phyloP scores from a whole-genome alignment of 2,113 vertebrate species.

The Heteronetta atricapilla region DNA sequence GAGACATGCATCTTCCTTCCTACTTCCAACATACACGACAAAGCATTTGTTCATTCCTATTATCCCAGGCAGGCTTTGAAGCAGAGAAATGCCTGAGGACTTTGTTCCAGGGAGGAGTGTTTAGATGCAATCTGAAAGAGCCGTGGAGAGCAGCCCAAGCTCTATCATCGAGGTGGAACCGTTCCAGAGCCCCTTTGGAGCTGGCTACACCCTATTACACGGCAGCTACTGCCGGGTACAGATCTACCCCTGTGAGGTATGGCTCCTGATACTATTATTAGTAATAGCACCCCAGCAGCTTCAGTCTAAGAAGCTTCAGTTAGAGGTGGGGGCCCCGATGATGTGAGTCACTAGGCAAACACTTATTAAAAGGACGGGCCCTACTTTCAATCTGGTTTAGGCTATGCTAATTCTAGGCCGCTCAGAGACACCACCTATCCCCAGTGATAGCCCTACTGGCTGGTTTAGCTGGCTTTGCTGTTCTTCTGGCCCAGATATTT shows the following conservation, averaged over 20 bases:
- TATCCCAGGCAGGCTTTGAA: slow-evolving; percentile 53
- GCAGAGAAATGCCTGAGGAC: slow-evolving; percentile 56
- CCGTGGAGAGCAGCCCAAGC: slow-evolving; percentile 28
- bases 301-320: slow-evolving; percentile 27
- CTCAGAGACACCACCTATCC: slow-evolving; percentile 40
- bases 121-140: slow-evolving; percentile 66
- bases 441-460: slow-evolving; percentile 28
- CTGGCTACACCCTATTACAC: slow-evolving; percentile 15
- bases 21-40: not conserved
- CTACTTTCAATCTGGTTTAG: slow-evolving; percentile 42
- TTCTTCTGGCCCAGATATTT: slow-evolving; percentile 39
- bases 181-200: slow-evolving; percentile 59
- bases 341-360: slow-evolving; percentile 53
- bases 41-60: slow-evolving; percentile 44
- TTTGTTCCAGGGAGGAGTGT: slow-evolving; percentile 70
- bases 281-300: slow-evolving; percentile 43
- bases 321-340: slow-evolving; percentile 44
- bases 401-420: slow-evolving; percentile 34
- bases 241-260: not conserved
- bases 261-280: slow-evolving; percentile 60
- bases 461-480: slow-evolving; percentile 58
- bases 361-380: slow-evolving; percentile 53
- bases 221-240: not conserved
- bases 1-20: not conserved
- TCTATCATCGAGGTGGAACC: slow-evolving; percentile 58